phyloP scores from a whole-genome alignment of 53 echinoderm and acorn worm genomes.

The Temnopleurus reevesii region DNA sequence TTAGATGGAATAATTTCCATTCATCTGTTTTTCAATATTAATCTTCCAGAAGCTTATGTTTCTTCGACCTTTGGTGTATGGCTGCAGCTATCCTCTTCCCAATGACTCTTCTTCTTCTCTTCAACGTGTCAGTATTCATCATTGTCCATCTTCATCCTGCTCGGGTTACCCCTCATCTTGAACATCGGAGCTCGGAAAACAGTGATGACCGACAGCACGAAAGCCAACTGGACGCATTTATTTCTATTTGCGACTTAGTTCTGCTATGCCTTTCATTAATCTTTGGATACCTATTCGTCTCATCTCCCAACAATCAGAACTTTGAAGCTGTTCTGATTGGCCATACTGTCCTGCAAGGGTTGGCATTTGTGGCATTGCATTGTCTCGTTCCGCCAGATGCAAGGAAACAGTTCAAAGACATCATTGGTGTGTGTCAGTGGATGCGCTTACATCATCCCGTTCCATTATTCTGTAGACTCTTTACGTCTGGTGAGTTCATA shows the following conservation, averaged over 20 bases:
- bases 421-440: background rate
- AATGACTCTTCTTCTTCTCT: background rate
- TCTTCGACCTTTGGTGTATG: background rate
- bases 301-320: background rate
- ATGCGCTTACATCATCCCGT: background rate
- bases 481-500: too few species aligned
- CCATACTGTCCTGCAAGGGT: background rate
- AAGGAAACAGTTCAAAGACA: background rate
- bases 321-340: background rate
- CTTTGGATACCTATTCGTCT: background rate
- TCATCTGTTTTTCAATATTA: too few species aligned
- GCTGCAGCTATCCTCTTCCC: background rate
- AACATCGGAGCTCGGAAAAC: background rate
- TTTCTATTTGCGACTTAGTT: background rate
- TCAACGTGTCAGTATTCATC: background rate
- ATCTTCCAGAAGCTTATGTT: too few species aligned
- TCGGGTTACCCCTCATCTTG: background rate
- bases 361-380: background rate
- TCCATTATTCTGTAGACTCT: too few species aligned
- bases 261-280: background rate
- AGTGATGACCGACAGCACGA: background rate
- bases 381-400: background rate
- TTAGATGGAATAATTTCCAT: too few species aligned
- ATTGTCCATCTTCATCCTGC: background rate
- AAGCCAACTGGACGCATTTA: background rate